A percentile compares a stretch with the other conserved stretches of the same genome.
phyloP scores from a whole-genome alignment of 2,888 invertebrate species.

The Napeogenes inachia region DNA sequence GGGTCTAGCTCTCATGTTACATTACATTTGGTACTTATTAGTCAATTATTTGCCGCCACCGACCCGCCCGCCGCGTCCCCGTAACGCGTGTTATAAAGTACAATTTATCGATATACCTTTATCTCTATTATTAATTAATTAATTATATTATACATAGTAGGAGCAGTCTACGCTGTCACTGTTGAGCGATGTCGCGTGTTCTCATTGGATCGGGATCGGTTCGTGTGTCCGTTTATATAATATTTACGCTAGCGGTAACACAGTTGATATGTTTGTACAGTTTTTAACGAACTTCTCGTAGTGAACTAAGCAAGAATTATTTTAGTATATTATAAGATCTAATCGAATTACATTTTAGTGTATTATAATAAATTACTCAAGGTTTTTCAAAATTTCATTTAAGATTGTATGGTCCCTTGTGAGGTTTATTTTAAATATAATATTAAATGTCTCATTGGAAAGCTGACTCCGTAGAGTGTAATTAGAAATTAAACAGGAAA shows the following conservation, averaged over 20 bases:
- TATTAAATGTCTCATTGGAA: conserved; percentile 54
- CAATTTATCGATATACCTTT: conserved; percentile 54
- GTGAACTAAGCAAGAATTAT: conserved; percentile 72
- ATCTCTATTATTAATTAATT: conserved; percentile 45
- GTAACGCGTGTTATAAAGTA: conserved; percentile 52
- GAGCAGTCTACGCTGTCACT: conserved; percentile 38
- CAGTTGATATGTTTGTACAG: conserved; percentile 72
- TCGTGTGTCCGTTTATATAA: conserved; percentile 47
- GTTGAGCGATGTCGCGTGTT: conserved; percentile 51
- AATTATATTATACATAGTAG: conserved; percentile 35
- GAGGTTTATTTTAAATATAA: conserved; percentile 52
- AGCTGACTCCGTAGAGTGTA: conserved; percentile 69
- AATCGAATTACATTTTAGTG: conserved; percentile 76
- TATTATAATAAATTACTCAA: conserved; percentile 66
- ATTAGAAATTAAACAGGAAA: conserved; percentile 73
- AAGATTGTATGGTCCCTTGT: conserved; percentile 61
- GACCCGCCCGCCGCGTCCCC: conserved; percentile 36
- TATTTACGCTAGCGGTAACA: conserved; percentile 58
- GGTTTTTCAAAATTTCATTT: conserved; percentile 60
- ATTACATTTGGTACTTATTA: conserved; percentile 22
- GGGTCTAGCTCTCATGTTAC: conserved; percentile 6
- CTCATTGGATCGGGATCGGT: conserved; percentile 39
- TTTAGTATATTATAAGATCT: conserved; percentile 75
- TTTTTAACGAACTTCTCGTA: conserved; percentile 74
- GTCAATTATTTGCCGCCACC: conserved; percentile 33